phyloP scores from a whole-genome alignment of 2,113 vertebrate species.

The Microtus montanus region DNA sequence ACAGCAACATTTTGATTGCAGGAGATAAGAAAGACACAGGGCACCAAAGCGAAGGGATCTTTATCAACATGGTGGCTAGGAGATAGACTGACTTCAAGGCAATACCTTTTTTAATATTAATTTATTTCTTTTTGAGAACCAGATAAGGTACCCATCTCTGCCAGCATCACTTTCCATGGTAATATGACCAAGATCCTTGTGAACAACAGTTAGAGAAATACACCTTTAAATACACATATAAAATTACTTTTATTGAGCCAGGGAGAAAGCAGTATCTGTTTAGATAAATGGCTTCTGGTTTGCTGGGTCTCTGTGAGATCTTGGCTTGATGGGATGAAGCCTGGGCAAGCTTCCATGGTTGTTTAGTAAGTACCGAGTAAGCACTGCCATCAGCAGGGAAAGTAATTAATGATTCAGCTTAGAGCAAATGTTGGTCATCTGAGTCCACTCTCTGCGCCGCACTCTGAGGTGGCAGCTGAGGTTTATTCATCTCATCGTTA shows the following conservation, averaged over 20 bases:
- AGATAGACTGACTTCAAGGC: background rate
- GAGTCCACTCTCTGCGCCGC: background rate
- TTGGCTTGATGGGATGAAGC: background rate
- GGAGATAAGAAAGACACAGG: background rate
- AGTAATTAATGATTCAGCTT: conserved; percentile 48
- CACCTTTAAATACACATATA: background rate
- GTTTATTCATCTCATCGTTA: background rate
- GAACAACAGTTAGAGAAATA: background rate
- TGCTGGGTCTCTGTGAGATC: background rate
- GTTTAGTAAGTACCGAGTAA: background rate
- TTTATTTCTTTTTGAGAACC: background rate
- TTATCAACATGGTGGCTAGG: background rate
- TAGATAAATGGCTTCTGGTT: background rate
- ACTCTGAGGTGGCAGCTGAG: background rate
- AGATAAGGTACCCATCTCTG: background rate
- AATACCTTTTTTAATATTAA: no score
- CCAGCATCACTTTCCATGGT: background rate
- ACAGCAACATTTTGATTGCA: background rate
- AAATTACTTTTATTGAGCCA: background rate
- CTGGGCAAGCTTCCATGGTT: background rate
- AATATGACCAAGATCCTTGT: background rate
- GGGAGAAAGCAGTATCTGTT: background rate
- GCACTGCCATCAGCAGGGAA: background rate
- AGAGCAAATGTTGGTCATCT: conserved; percentile 20
- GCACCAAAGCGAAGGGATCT: background rate